Evolutionary conservation across 2,888 invertebrate species (phyloP), one percentile per base, ranked within the genome.

Genomic region (Sycophila texana): DNA sequence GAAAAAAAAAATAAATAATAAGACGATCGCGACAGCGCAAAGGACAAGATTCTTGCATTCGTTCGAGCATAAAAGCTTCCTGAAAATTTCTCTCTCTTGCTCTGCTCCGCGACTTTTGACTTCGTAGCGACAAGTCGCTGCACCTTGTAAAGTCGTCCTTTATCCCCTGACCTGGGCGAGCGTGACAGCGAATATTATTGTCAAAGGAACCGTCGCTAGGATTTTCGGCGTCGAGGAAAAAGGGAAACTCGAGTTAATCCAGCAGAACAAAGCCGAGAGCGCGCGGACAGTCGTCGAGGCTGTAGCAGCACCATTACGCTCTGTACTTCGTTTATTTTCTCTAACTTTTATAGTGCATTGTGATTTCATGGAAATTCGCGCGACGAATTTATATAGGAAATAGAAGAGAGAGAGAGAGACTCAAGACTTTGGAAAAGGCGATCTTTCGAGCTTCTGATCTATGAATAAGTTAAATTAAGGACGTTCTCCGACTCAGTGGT

Each of bases 201-300:
- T 61, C 68, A 75, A 68, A 75, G 75, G 53, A 10, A 3, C 13
- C 18, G 57, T 5, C 49, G 63, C 4, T 13, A 55, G 53, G 58
- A n/a, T 75, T 75, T 75, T 68, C 51, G 20, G 53, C n/a, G 30
- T n/a, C 26, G 51, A 67, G 14, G 30, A 72, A 20, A 39, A 22
- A 53, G 61, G 49, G 53, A 26, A 55, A 30, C 55, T 10, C 7
- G 67, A 75, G 55, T 75, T 79, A 75, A 75, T 79, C 75, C 72
- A 57, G 13, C 79, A 53, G 75, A 57, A 79, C 79, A 79, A 72
- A 75, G 79, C 66, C 22, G 63, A 53, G 20, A 16, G 20, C 4
- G 49, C n/a, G 63, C 18, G 49, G 57, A 58, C 13, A n/a, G 71
- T 77, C 14, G 13, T 16, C 66, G 22, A 65, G 26, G 20, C 58